Base-by-base conservation (phyloP, 1,140 invertebrate genomes). In the Helicoverpa armigera region DNA sequence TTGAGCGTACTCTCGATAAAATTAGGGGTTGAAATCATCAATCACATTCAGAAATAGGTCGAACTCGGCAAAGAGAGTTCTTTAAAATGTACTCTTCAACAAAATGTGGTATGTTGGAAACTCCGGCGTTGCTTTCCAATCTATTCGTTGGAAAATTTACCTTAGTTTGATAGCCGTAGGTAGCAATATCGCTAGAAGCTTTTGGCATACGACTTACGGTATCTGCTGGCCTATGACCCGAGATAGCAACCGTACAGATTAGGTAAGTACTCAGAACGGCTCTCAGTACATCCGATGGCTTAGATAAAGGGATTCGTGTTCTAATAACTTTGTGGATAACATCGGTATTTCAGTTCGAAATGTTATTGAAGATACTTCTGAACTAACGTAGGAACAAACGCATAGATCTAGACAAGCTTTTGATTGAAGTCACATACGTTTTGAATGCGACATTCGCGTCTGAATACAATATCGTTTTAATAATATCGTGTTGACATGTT, bases 181-280 rank as follows among this genome's bases (percentile, higher is more conserved):
- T 74, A 73, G 53, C 73, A 84, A 9, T 84, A 79, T 84, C 80
- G 76, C 67, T 65, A 80, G 48, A 78, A 69, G 29, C n/a, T 67
- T 72, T 53, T 81, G 54, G 82, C 67, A 72, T 58, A 70, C 63
- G 81, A 81, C 83, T 91, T 89, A 90, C 89, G 90, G 87, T 90
- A 91, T 89, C 89, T 84, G 56, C 67, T 88, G 88, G 88, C 89
- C 90, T 90, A 83, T 86, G 89, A 90, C 88, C 89, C 81, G 69
- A 90, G 90, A 90, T 91, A 91, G 80, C 81, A 83, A 81, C 69
- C 76, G 81, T 83, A 87, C 67, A 91, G 87, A 89, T 91, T 88
- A 90, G 85, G 83, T 85, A 84, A 86, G 85, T 85, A 84, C 85
- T 86, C 76, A 63, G 79, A 77, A 81, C 73, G 82, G 82, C 76